Evolutionary conservation across 2,113 vertebrate species (phyloP).

Genomic region (Phodopus roborovskii): DNA sequence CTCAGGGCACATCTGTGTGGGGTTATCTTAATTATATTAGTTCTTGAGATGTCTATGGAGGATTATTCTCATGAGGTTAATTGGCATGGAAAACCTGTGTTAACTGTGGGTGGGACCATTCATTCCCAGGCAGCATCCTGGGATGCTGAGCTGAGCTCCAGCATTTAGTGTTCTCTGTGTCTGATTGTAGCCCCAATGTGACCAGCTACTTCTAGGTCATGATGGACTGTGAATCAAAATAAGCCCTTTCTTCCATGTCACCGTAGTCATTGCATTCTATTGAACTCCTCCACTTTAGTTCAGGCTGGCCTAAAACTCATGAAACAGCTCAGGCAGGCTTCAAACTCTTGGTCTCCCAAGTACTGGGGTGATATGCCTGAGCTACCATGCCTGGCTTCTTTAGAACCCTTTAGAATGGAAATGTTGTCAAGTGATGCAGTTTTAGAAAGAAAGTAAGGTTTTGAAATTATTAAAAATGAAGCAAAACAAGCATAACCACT

Average conservation of each 20-base stretch:
- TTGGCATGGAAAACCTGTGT: neutral
- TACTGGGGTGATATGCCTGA: neutral
- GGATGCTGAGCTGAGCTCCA: neutral
- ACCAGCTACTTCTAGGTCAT: neutral
- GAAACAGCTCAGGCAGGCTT: neutral
- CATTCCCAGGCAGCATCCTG: neutral
- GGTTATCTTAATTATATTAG: neutral
- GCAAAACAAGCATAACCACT: neutral
- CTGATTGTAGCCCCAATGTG: neutral
- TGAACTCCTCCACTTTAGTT: neutral
- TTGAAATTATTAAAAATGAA: neutral
- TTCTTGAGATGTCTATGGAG: too few species aligned
- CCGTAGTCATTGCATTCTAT: neutral
- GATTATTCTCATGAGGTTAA: neutral
- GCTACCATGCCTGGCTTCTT: neutral
- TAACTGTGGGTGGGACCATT: neutral
- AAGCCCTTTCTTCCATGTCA: neutral
- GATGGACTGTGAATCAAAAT: neutral
- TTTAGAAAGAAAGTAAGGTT: conserved; percentile 38
- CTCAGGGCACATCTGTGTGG: neutral
- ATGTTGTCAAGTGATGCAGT: neutral
- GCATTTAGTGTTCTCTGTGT: neutral
- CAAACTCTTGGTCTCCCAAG: neutral
- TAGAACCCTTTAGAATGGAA: conserved; percentile 6
- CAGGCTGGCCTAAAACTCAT: neutral